Evolutionary conservation across 2,888 invertebrate species (phyloP).

Genomic region (Acleris literana): DNA sequence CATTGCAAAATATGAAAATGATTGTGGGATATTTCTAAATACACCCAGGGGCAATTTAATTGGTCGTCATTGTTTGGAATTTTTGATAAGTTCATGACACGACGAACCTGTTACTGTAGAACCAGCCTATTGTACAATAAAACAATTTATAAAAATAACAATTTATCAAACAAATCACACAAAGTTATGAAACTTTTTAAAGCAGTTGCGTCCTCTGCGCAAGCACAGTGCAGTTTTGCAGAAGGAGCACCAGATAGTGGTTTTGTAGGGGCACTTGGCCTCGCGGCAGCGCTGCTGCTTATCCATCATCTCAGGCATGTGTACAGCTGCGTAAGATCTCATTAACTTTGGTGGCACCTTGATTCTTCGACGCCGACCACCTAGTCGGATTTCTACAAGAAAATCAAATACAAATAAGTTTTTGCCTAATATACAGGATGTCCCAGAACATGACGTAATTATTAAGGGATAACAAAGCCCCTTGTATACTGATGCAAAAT

Average conservation of each 20-base stretch:
- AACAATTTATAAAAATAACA: background rate
- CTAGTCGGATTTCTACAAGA: background rate
- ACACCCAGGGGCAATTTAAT: too few relatives aligned
- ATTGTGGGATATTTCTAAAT: too few relatives aligned
- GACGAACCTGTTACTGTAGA: too few relatives aligned
- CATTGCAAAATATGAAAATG: too few relatives aligned
- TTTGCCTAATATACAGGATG: too few relatives aligned
- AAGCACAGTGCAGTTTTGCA: conserved; percentile 13
- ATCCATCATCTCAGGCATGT: background rate
- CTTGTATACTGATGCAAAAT: too few relatives aligned
- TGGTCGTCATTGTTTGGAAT: too few relatives aligned
- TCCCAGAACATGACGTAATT: too few relatives aligned
- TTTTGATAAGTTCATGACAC: too few relatives aligned
- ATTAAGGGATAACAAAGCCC: too few relatives aligned
- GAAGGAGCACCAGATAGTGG: background rate
- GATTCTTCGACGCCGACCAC: background rate
- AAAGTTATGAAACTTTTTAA: conserved; percentile 1
- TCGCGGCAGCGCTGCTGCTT: conserved; percentile 11
- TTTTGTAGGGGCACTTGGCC: background rate
- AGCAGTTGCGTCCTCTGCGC: conserved; percentile 10
- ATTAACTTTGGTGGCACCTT: background rate
- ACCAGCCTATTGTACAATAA: too few relatives aligned
- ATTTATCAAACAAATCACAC: conserved; percentile 6
- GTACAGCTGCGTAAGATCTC: conserved; percentile 1
- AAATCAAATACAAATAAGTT: background rate